Percentiles rank a stretch among this genome's conserved stretches.
Evolutionary conservation across 2,113 vertebrate genomes (phyloP).

Genomic region (Rhinolophus ferrumequinum): DNA sequence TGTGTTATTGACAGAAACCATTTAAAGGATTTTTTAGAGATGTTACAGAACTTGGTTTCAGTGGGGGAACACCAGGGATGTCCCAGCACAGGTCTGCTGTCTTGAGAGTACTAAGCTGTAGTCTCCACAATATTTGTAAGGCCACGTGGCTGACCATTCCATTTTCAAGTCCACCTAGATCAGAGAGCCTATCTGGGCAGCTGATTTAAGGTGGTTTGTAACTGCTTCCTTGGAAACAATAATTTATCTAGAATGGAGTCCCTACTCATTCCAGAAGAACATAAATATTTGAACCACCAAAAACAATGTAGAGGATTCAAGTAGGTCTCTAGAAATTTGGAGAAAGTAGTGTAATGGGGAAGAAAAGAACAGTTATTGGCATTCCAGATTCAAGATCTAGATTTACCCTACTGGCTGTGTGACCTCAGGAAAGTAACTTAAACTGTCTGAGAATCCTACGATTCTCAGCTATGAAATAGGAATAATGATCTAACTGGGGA

Average conservation of each 20-base stretch:
- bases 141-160: neutral
- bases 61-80: neutral
- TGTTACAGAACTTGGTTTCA: neutral
- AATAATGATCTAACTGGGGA: neutral
- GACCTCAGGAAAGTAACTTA: neutral
- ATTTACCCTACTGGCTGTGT: neutral
- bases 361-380: fast-evolving
- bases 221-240: neutral
- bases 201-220: neutral
- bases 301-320: neutral
- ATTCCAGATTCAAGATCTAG: neutral
- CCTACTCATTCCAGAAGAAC: neutral
- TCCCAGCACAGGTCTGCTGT: neutral
- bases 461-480: neutral
- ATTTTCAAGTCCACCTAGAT: neutral
- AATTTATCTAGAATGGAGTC: neutral
- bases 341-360: neutral
- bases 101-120: neutral
- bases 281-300: neutral
- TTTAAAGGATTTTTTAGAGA: neutral
- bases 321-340: neutral
- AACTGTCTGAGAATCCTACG: neutral
- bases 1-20: neutral
- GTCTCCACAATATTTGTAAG: neutral
- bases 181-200: neutral